Conservation (phyloP, 2,797 vertebrate genomes). For the Morelia viridis region DNA sequence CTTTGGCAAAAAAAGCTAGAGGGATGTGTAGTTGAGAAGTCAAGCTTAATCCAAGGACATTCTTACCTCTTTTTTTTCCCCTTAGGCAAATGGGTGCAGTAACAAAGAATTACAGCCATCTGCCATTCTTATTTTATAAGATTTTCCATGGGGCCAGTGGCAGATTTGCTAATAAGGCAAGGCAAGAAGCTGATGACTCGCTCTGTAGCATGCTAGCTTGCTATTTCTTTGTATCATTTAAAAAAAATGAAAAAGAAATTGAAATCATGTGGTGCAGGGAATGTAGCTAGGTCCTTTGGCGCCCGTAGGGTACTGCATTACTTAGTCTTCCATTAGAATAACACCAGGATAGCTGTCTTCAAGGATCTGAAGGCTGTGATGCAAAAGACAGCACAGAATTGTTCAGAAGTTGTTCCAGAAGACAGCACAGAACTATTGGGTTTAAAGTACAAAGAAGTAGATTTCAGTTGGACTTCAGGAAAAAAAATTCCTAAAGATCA, state of each 20-base stretch:
- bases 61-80: background rate
- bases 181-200: background rate
- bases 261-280: background rate
- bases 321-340: background rate
- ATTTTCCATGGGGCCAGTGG: background rate
- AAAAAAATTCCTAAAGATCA: background rate
- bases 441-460: background rate
- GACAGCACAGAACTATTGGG: background rate
- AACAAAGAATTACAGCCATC: background rate
- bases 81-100: background rate
- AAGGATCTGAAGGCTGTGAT: background rate
- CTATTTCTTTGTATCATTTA: background rate
- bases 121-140: background rate
- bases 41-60: background rate
- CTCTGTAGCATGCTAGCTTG: background rate
- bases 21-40: background rate
- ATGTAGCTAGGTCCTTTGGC: background rate
- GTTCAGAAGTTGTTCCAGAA: background rate
- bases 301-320: background rate
- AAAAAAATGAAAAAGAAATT: background rate
- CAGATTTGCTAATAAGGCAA: background rate
- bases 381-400: background rate
- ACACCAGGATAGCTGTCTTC: background rate
- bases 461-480: background rate
- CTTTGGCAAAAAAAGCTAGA: background rate